phyloP scores from a whole-genome alignment of 1,140 invertebrate species.

The Sycophaga agraensis region DNA sequence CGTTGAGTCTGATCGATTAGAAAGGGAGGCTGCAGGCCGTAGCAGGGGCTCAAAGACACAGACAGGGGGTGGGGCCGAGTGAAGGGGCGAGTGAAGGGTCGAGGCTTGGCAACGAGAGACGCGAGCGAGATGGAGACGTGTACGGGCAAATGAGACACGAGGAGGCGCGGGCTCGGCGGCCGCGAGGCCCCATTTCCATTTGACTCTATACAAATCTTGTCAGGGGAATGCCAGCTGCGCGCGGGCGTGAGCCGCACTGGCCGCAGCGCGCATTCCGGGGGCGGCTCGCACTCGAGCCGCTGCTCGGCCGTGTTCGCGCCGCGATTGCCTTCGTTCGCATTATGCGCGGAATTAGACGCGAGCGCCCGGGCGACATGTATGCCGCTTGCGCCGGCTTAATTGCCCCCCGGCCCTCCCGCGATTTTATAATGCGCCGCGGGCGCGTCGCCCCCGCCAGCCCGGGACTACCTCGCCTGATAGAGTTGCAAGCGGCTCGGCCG shows the following conservation, averaged over 20 bases:
- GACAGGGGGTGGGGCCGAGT: too few species aligned
- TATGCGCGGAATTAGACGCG: conserved; percentile 3
- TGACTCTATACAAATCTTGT: conserved; percentile 39
- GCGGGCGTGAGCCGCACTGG: not conserved
- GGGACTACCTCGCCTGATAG: too few species aligned
- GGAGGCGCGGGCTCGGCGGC: too few species aligned
- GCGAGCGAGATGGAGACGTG: conserved; percentile 29
- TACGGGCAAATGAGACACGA: conserved; percentile 40
- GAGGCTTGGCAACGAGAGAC: too few species aligned
- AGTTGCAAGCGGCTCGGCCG: too few species aligned
- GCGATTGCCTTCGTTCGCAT: conserved; percentile 7
- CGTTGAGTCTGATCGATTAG: too few species aligned
- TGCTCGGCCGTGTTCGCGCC: not conserved
- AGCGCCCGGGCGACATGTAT: not conserved
- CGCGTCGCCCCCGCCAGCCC: too few species aligned
- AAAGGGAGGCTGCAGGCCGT: too few species aligned
- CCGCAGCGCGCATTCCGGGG: too few species aligned
- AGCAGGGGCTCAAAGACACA: too few species aligned
- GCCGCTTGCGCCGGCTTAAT: not conserved
- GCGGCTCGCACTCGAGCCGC: too few species aligned
- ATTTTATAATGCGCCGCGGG: not conserved
- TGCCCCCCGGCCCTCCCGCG: not conserved
- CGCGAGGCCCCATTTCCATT: conserved; percentile 36
- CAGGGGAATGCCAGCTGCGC: conserved; percentile 37
- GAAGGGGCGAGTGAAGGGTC: too few species aligned